Base-by-base conservation (phyloP, 2,797 vertebrate genomes). In the Xiphophorus birchmanni region DNA sequence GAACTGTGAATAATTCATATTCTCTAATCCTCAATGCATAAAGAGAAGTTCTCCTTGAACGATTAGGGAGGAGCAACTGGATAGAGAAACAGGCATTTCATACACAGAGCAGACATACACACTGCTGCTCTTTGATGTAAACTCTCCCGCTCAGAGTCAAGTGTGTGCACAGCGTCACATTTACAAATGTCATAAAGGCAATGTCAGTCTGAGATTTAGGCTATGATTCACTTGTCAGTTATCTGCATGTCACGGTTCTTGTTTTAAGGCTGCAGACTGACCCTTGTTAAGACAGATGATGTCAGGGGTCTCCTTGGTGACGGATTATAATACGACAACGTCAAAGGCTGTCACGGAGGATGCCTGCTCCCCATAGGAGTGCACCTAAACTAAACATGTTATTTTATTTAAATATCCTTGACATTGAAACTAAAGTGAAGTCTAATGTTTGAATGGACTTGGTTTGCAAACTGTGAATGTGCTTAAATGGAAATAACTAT, bases 1-100 rank as follows among this genome's bases (percentile, higher is more conserved):
- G 0, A 21, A 80, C 76, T 87, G 81, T 92, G 85, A 91, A 94
- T 91, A 90, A 94, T 92, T 92, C 79, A 93, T 89, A 84, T 82
- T 78, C 75, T 4, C 81, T 88, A 91, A 94, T 93, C 88, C 88
- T 87, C 40, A 13, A 44, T 50, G 52, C 65, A 82, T 78, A 83
- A 83, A 91, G 84, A 79, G 74, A 84, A 79, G 77, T 84, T 89
- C 77, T 84, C 73, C 77, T 84, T 71, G 63, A 79, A 71, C 35
- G 3, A 81, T 80, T 76, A 78, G 67, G 81, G 78, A 72, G 88
- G 82, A 84, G 82, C 42, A 48, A 48, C 26, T 80, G 40, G 11
- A 78, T 35, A 42, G 63, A 29, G 42, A 79, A 83, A 80, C 84
- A 32, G 32, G 32, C 32, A 32, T 32, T 32, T 32, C 32, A 32